Evolutionary conservation across 1,140 invertebrate genomes (phyloP).

Genomic region (Halyomorpha halys): DNA sequence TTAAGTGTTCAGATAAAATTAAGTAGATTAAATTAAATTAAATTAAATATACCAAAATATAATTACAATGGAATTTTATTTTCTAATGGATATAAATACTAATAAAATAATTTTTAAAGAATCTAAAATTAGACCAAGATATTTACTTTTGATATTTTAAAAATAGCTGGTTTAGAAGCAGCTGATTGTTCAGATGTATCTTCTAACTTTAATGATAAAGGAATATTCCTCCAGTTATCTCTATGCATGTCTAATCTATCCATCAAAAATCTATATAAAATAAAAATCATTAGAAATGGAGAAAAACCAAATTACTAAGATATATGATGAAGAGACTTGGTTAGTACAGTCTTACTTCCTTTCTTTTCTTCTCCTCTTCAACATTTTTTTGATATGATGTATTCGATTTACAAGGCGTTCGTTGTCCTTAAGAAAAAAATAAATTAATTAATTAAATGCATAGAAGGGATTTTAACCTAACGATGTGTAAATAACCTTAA

Average conservation of each 20-base stretch:
- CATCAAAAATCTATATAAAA: slow-evolving; percentile 31
- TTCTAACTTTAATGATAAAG: slow-evolving; percentile 28
- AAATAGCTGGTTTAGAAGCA: background rate
- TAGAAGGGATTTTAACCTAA: background rate
- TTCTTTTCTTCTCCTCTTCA: slow-evolving; percentile 30
- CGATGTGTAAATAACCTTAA: background rate
- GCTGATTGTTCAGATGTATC: slow-evolving; percentile 20
- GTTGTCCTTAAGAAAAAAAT: slow-evolving; percentile 39
- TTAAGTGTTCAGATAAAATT: too few species aligned
- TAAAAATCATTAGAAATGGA: background rate
- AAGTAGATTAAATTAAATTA: too few species aligned
- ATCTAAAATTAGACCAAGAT: background rate
- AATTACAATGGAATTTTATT: too few species aligned
- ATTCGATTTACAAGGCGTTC: slow-evolving; percentile 49
- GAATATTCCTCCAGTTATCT: slow-evolving; percentile 32
- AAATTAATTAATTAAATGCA: background rate
- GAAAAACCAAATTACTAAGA: background rate
- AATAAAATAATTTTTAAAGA: too few species aligned
- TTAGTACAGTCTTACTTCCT: slow-evolving; percentile 27
- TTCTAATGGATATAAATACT: too few species aligned
- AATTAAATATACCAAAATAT: too few species aligned
- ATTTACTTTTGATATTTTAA: slow-evolving; percentile 10
- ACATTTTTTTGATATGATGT: slow-evolving; percentile 31
- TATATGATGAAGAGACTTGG: too few species aligned
- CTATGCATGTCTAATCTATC: slow-evolving; percentile 32